Evolutionary conservation across 2,888 invertebrate species (phyloP), one percentile per base, ranked within the genome.

Genomic region (Ochropleura plecta): DNA sequence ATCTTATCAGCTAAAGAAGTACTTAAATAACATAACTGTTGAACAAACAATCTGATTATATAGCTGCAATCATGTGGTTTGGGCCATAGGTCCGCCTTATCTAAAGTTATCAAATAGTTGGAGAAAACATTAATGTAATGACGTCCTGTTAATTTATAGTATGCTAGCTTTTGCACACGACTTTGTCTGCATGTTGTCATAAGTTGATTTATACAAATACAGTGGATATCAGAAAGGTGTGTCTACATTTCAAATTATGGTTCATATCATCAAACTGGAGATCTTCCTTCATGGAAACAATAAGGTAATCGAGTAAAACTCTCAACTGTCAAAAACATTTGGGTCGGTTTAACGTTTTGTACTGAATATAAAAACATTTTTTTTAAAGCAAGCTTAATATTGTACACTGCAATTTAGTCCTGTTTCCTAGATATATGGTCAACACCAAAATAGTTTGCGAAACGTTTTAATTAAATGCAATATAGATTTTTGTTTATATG

Each of bases 11-110:
- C 4, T 0, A 30, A 59, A 63, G 12, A 74, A 8, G 16, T 55
- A 73, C n/a, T 42, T 59, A 44, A 78, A 53, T n/a, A 70, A n/a
- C 0, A 70, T 51, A 20, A 78, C 48, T 65, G 55, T 9, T 64
- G n/a, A 70, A 65, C 57, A 83, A 60, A 79, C 57, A 74, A 18
- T 62, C 42, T 20, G 7, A 66, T 81, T 80, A 79, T 74, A 65
- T 81, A 84, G 83, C 70, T 65, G 12, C 0, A 20, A 44, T 82
- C 79, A 82, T 82, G 69, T 59, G 67, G 9, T 48, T 53, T 49
- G 49, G 75, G 67, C 49, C 69, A 79, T 67, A 84, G 59, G 72
- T 81, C 67, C 10, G 1, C n/a, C 20, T 83, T 82, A 79, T 82
- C 84, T 60, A 40, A 6, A 6, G 63, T 66, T 78, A 70, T 69